Percentiles rank a stretch among this genome's conserved stretches.
Conservation (phyloP, 2,113 vertebrate genomes). For the Zapornia atra region DNA sequence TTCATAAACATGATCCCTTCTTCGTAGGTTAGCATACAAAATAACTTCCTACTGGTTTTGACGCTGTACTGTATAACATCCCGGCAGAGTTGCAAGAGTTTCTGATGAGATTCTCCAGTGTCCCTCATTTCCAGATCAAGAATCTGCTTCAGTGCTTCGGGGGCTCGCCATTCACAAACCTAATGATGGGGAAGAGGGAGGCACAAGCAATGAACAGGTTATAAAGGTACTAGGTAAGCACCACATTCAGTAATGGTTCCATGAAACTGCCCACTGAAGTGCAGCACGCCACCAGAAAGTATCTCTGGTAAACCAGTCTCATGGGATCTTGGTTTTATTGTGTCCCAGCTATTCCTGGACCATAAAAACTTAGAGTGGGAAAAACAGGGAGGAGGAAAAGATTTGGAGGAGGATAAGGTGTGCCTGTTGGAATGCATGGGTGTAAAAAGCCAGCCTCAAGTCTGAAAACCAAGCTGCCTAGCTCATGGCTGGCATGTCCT, state of each 20-base stretch:
- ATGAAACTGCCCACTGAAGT: neutral
- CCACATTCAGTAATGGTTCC: neutral
- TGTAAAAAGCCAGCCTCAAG: too few relatives aligned
- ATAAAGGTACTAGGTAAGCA: neutral
- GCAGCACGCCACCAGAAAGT: neutral
- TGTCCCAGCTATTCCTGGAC: rapidly evolving
- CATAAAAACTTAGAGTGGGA: neutral
- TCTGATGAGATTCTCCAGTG: constrained; percentile 76
- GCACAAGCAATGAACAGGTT: neutral
- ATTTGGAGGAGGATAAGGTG: too few relatives aligned
- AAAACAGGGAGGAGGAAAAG: neutral
- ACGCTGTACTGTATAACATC: constrained; percentile 86
- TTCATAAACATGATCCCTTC: neutral
- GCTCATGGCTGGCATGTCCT: too few relatives aligned
- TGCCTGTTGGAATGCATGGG: too few relatives aligned
- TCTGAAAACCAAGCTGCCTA: too few relatives aligned
- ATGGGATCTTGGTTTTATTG: neutral
- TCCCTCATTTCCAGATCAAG: constrained; percentile 85
- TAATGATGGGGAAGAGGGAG: constrained; percentile 28
- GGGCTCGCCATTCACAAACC: constrained; percentile 87
- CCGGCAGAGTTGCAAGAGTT: constrained; percentile 79
- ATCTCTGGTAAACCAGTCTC: neutral
- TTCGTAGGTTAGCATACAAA: neutral
- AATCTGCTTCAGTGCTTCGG: constrained; percentile 79
- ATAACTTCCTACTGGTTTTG: constrained; percentile 81